Evolutionary conservation across 2,797 vertebrate species (phyloP).

Genomic region (Enteromius afrohamiltoni): DNA sequence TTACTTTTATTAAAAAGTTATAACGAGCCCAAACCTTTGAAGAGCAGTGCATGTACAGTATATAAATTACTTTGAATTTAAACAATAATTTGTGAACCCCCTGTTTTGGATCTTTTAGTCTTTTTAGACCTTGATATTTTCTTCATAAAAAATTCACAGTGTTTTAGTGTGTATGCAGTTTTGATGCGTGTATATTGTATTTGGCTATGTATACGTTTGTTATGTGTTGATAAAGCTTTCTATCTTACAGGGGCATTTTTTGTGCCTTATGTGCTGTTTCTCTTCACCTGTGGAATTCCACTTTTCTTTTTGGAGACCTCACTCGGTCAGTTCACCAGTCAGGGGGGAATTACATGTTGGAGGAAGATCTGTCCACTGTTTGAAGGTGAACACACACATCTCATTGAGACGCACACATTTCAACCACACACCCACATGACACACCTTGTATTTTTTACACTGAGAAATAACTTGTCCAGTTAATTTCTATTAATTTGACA

Average conservation of each 20-base stretch:
- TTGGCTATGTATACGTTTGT: neutral
- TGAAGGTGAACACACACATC: slow-evolving; percentile 67
- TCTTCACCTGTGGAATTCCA: slow-evolving; percentile 79
- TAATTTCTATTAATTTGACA: neutral
- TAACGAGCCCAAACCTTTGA: neutral
- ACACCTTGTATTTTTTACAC: neutral
- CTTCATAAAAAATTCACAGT: neutral
- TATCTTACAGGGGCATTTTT: slow-evolving; percentile 75
- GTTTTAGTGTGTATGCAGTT: neutral
- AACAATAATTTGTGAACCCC: neutral
- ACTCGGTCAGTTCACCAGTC: slow-evolving; percentile 81
- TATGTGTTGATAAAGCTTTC: neutral
- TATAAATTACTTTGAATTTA: neutral
- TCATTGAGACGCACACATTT: neutral
- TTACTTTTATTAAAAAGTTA: neutral
- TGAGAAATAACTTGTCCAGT: neutral
- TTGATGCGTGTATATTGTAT: neutral
- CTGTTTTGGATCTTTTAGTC: neutral
- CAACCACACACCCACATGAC: neutral
- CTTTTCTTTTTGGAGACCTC: slow-evolving; percentile 81
- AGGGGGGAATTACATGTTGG: slow-evolving; percentile 81
- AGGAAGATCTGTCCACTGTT: slow-evolving; percentile 80
- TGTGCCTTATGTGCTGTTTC: slow-evolving; percentile 79
- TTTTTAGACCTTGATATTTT: no score
- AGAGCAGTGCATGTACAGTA: neutral